Evolutionary conservation across 2,888 invertebrate species (phyloP).

Genomic region (Pachymerium ferrugineum): DNA sequence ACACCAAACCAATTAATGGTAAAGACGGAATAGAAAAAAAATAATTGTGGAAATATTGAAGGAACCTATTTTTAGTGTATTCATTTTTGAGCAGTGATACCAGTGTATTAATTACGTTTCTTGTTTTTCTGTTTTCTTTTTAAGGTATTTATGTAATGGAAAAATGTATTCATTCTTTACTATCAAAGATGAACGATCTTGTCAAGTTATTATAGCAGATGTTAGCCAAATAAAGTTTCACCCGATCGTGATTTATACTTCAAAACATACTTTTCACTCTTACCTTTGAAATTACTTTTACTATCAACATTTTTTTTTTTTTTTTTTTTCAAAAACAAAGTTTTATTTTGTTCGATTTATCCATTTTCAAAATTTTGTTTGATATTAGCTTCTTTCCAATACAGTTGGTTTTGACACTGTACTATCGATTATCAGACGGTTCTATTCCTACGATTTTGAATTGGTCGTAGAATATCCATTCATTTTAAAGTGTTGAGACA

Average conservation of each 20-base stretch:
- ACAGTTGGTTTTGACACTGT: no score
- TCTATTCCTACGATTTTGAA: no score
- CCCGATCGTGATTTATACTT: slow-evolving; percentile 4
- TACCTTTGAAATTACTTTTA: no score
- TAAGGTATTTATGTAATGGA: neutral
- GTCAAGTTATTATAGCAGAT: neutral
- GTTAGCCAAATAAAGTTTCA: slow-evolving; percentile 8
- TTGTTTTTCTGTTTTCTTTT: neutral
- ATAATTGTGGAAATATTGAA: neutral
- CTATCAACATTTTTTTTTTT: no score
- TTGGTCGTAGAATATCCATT: no score
- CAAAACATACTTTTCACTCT: no score
- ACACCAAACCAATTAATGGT: neutral
- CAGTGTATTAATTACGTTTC: slow-evolving; percentile 2
- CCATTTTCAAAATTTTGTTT: no score
- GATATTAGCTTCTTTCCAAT: no score
- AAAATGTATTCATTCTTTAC: slow-evolving; percentile 2
- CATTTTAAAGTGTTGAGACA: no score
- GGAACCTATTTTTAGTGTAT: neutral
- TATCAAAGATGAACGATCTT: slow-evolving; percentile 7
- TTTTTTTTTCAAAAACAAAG: no score
- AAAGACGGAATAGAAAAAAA: neutral
- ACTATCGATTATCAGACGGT: no score
- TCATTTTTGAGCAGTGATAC: neutral
- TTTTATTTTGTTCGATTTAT: no score